Evolutionary conservation across 2,797 vertebrate species (phyloP).

Genomic region (Intellagama lesueurii): DNA sequence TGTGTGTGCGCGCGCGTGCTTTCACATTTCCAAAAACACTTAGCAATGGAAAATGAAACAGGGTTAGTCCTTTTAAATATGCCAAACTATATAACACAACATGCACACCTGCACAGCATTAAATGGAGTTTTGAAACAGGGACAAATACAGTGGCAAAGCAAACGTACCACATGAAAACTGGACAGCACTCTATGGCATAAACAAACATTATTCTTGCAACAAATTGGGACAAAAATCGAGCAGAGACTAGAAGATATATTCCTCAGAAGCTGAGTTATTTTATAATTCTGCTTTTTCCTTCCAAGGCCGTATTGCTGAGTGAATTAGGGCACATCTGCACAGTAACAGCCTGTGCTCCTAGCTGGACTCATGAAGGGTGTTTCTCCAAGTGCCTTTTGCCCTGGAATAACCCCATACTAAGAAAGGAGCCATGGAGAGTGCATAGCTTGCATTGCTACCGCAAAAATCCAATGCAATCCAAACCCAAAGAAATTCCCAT

Average conservation of each 20-base stretch:
- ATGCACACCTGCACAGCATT: constrained; percentile 18
- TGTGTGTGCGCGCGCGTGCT: not conserved
- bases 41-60: not conserved
- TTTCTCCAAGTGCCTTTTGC: not conserved
- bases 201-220: constrained; percentile 26
- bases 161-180: constrained; percentile 32
- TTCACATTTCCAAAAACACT: constrained; percentile 8
- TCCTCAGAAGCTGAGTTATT: constrained; percentile 2
- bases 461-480: not conserved
- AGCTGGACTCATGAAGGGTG: not conserved
- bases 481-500: no score
- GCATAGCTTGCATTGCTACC: not conserved
- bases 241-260: not conserved
- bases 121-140: constrained; percentile 12
- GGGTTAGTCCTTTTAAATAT: constrained; percentile 5
- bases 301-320: not conserved
- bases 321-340: constrained; percentile 31
- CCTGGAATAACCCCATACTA: not conserved
- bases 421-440: not conserved
- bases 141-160: constrained; percentile 29
- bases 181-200: constrained; percentile 13
- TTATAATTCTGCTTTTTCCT: constrained; percentile 1
- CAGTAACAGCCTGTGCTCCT: not conserved
- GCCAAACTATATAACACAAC: constrained; percentile 22
- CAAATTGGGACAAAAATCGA: constrained; percentile 16